These are phyloP conservation scores for Rhodophaea formosa DNA, from an alignment of 2,888 invertebrate genomes.

Conservation along the genomic window DNA sequence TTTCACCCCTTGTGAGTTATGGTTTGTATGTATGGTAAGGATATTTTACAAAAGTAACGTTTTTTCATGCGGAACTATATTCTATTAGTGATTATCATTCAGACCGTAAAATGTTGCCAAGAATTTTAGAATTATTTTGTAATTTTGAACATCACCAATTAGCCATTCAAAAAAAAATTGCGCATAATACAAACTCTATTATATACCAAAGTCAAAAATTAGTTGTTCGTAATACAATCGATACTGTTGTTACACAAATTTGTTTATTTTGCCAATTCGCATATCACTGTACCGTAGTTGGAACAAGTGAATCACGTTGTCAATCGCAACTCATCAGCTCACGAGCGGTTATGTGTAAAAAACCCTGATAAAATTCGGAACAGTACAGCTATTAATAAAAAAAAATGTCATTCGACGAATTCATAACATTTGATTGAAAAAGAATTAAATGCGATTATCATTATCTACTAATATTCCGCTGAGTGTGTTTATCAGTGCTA, in stretches of 20 bases:
- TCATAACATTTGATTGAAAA: conserved; percentile 33
- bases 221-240: neutral
- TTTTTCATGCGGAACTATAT: too few relatives aligned
- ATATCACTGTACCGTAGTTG: conserved; percentile 5
- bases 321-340: neutral
- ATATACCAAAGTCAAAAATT: too few relatives aligned
- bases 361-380: neutral
- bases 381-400: conserved; percentile 28
- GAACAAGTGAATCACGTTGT: conserved; percentile 1
- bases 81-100: too few relatives aligned
- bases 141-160: too few relatives aligned
- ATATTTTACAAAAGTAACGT: too few relatives aligned
- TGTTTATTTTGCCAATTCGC: neutral
- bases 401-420: neutral
- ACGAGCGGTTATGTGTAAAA: neutral
- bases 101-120: too few relatives aligned
- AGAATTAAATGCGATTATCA: conserved; percentile 44
- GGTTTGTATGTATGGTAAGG: too few relatives aligned
- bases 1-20: too few relatives aligned
- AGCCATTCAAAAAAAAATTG: neutral
- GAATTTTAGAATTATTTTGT: too few relatives aligned
- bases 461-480: conserved; percentile 53
- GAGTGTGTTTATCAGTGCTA: conserved; percentile 63
- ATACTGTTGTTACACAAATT: neutral
- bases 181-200: too few relatives aligned